Evolutionary conservation across 1,140 invertebrate species (phyloP).

Genomic region (Ridgeia piscesae): DNA sequence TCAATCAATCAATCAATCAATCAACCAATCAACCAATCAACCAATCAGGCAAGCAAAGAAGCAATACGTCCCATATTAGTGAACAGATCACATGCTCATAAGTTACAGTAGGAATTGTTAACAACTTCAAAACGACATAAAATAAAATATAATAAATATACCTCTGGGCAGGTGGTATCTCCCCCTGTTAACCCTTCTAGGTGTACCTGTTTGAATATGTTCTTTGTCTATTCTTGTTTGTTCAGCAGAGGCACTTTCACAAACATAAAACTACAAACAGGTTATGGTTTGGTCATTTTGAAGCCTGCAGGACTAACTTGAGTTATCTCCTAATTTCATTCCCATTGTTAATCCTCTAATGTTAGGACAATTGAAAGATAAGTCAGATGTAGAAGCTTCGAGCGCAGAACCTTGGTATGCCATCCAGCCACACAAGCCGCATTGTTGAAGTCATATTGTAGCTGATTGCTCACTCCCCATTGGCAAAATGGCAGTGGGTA

Average conservation of each 20-base stretch:
- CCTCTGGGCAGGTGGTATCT: neutral
- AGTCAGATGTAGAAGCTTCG: neutral
- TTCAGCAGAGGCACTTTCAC: neutral
- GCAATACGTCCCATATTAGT: neutral
- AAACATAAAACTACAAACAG: neutral
- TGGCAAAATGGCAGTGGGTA: neutral
- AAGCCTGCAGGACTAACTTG: neutral
- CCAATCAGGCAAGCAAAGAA: neutral
- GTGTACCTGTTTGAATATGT: neutral
- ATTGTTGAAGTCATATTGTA: neutral
- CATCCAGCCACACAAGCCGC: neutral
- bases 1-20: neutral
- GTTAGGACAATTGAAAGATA: neutral
- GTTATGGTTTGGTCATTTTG: neutral
- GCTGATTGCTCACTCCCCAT: neutral
- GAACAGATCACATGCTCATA: neutral
- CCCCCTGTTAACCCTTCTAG: neutral
- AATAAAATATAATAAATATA: neutral
- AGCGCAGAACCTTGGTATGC: neutral
- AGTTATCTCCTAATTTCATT: neutral
- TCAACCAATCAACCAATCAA: neutral
- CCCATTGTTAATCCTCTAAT: neutral
- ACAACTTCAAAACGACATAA: neutral
- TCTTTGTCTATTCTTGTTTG: neutral
- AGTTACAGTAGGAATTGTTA: neutral